Evolutionary conservation across 1,140 invertebrate genomes (phyloP).

Genomic region (Acromyrmex echinatior): DNA sequence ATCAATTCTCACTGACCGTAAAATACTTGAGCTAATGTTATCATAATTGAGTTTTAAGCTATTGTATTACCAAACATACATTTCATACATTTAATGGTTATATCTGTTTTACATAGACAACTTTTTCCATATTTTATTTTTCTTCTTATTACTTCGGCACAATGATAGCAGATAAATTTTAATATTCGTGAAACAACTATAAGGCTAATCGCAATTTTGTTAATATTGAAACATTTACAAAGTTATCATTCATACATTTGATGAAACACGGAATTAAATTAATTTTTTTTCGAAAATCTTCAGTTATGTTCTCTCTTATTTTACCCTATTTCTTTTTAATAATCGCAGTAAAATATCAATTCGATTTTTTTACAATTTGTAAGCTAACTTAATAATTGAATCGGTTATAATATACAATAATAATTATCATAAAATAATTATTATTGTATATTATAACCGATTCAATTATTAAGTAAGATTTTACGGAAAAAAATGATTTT

Average conservation of each 20-base stretch:
- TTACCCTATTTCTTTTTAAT: not conserved
- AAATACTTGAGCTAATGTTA: conserved; percentile 12
- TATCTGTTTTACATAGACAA: not conserved
- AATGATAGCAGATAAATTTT: not conserved
- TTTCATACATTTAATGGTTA: not conserved
- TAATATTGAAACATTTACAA: not conserved
- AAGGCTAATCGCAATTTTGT: not conserved
- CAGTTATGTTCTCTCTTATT: not conserved
- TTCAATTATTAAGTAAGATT: too few relatives aligned
- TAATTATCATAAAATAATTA: not conserved
- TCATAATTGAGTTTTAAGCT: not conserved
- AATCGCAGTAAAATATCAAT: not conserved
- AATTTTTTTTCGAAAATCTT: not conserved
- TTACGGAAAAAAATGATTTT: too few relatives aligned
- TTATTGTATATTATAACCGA: too few relatives aligned
- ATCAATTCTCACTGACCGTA: not conserved
- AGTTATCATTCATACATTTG: not conserved
- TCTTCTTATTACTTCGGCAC: not conserved
- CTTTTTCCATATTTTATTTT: conserved; percentile 23
- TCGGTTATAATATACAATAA: not conserved
- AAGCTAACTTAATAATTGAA: not conserved
- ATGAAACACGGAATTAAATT: not conserved
- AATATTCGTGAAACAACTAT: conserved; percentile 2
- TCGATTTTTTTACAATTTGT: not conserved
- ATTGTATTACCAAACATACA: not conserved